A percentile compares a stretch with the other conserved stretches of the same genome.
phyloP scores from a whole-genome alignment of 2,797 vertebrate species.

The Ctenopoma multispine region DNA sequence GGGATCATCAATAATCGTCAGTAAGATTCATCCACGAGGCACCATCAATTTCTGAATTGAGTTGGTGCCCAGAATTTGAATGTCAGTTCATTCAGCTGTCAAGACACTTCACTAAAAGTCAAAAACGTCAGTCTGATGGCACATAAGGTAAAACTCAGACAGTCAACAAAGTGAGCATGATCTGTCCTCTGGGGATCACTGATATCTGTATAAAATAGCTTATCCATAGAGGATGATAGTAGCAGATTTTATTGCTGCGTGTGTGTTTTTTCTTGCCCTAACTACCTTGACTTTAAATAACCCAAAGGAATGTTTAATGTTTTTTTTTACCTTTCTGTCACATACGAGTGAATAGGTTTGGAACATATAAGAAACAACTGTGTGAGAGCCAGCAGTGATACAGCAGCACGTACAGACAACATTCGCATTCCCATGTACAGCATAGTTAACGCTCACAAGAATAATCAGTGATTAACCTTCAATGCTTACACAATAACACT shows the following conservation, averaged over 20 bases:
- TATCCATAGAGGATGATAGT: too few species aligned
- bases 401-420: not conserved
- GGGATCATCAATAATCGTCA: too few species aligned
- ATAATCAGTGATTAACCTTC: slow-evolving; percentile 34
- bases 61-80: too few species aligned
- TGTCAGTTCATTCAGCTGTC: too few species aligned
- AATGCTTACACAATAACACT: slow-evolving; percentile 1
- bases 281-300: not conserved
- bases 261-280: not conserved
- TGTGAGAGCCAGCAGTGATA: not conserved
- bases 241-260: too few species aligned
- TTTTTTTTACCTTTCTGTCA: not conserved
- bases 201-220: not conserved
- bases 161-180: not conserved
- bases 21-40: too few species aligned
- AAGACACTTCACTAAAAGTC: too few species aligned
- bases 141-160: too few species aligned
- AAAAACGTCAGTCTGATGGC: too few species aligned
- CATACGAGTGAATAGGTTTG: not conserved
- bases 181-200: not conserved
- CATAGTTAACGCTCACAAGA: slow-evolving; percentile 1
- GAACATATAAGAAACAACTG: not conserved
- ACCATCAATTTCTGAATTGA: too few species aligned
- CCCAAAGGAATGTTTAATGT: not conserved
- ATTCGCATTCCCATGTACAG: not conserved